Conservation (phyloP, 2,113 vertebrate genomes). For the Strix aluco region DNA sequence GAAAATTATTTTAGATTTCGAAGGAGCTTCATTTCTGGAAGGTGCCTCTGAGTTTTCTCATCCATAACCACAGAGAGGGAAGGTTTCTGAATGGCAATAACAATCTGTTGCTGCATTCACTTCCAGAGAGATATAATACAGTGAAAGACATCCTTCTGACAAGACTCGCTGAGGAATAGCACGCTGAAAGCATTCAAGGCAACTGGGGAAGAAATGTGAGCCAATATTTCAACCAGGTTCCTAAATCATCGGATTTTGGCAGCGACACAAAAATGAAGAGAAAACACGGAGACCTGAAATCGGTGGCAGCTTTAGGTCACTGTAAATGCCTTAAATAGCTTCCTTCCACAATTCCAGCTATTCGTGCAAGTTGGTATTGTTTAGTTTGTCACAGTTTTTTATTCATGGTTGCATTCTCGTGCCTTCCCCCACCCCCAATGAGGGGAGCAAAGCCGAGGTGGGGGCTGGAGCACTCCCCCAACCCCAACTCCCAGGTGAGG, state of each 20-base stretch:
- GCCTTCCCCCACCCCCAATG: background rate
- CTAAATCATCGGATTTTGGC: constrained; percentile 2
- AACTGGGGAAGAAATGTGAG: background rate
- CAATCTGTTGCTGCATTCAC: background rate
- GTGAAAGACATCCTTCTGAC: constrained; percentile 15
- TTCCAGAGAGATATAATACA: background rate
- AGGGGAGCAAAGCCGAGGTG: background rate
- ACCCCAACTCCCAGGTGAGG: background rate
- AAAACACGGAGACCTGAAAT: background rate
- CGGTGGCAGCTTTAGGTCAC: background rate
- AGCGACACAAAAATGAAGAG: background rate
- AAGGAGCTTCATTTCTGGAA: background rate
- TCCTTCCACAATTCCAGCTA: background rate
- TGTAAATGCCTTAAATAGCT: background rate
- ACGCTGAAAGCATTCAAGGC: background rate
- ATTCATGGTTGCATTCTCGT: rapidly evolving
- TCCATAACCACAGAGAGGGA: background rate
- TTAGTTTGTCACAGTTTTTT: background rate
- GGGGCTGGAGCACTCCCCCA: background rate
- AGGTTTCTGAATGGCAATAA: background rate
- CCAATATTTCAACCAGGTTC: background rate
- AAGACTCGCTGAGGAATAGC: background rate
- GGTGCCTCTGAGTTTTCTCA: background rate
- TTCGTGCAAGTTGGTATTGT: background rate
- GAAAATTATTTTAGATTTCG: constrained; percentile 16